Evolutionary conservation across 2,797 vertebrate species (phyloP), one percentile per base, ranked within the genome.

Genomic region (Dromococcyx pavoninus): DNA sequence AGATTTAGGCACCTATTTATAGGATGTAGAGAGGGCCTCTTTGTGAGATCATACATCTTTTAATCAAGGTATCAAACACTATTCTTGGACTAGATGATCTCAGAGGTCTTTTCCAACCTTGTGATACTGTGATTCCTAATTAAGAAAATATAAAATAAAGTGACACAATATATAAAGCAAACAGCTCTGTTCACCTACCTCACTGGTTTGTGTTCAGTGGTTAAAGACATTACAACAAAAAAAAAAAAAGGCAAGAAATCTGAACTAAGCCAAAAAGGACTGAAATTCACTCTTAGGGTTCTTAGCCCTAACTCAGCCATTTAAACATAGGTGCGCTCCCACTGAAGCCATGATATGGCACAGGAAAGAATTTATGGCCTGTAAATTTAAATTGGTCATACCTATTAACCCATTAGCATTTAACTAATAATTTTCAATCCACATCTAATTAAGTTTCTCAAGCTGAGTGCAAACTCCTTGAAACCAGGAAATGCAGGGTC

Each of bases 341-440:
- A 4, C 18, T 37, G 2, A 73, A 81, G 24, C 2, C 5, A 12
- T 4, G 0, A 6, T 6, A 16, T 0, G 1, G 6, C 19, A 75
- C 24, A 78, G 23, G 14, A 64, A 67, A 51, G 4, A 44, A 2
- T 14, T 60, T 65, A 78, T 81, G 9, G 11, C 30, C 18, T 61
- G 17, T 25, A 62, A 35, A 66, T 79, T 89, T 82, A 66, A 75
- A 35, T 69, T 23, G 66, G 60, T 65, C n/a, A 51, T 33, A 30
- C 27, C 46, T 66, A 60, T 91, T 70, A 84, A 60, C 21, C 27
- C 64, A 32, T 86, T 72, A 77, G 9, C 4, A 48, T 16, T 71
- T 78, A 65, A 28, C 13, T 72, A 80, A 65, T 54, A 5, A n/a
- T 65, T 88, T 61, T 27, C 51, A 81, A 23, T 11, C 28, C 30